Base-by-base conservation (phyloP, 2,113 vertebrate genomes). In the Percopsis transmontana region DNA sequence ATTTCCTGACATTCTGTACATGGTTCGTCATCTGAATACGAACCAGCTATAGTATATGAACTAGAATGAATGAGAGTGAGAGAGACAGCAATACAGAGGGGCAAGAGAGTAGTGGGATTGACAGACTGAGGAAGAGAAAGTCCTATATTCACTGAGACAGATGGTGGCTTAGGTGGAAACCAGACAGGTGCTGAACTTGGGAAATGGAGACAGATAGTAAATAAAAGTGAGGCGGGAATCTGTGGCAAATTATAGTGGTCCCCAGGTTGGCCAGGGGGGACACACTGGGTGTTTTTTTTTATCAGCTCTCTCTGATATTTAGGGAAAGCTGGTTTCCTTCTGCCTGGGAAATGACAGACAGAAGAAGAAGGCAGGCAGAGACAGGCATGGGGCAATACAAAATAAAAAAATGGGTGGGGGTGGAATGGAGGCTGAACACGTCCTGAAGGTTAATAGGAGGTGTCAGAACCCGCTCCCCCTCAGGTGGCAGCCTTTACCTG, bases 361-460 rank as follows among this genome's bases (percentile, higher is more conserved):
- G 57, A 66, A 62, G 63, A 42, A 52, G 59, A 63, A 58, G 65
- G 75, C 60, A 71, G 53, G 68, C 8, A 18, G 63, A 61, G 44
- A 66, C 13, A 38, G 58, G 62, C 51, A 70, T 57, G 77, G 50
- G 62, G 54, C 40, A 58, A 50, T 15, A 44, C 63, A 19, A 24
- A 58, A 40, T 13, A 53, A 65, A 62, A 56, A 51, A 56, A 61
- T 62, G 54, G 33, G 52, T 2, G 12, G 5, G 40, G 70, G 70
- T 58, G 66, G 51, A 57, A 79, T 44, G 19, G 58, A 19, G 62
- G 59, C 63, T 40, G 71, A 73, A 81, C 40, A 41, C 84, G 47
- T 79, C 72, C 67, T 77, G 80, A 81, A 88, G 91, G 85, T 88
- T 89, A 91, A 91, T 83, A 80, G 90, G 89, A n/a, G 77, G 85